A percentile compares a stretch with the other conserved stretches of the same genome.
phyloP scores from a whole-genome alignment of 2,888 invertebrate genomes.

The Meteorus cinctellus region DNA sequence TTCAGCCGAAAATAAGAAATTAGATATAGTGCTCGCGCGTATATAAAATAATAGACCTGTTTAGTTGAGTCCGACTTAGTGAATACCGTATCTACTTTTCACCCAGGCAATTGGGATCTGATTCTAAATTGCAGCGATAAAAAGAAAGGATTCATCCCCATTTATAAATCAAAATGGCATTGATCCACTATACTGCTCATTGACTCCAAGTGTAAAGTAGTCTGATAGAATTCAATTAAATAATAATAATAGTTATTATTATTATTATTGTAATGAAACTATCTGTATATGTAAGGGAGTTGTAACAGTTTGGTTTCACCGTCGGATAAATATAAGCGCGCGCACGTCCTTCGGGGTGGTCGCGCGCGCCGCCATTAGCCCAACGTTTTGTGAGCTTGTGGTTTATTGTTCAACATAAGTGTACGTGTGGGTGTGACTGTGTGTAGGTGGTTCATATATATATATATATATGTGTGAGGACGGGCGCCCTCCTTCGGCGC shows the following conservation, averaged over 20 bases:
- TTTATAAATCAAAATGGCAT: too few relatives aligned
- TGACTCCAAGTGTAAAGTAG: too few relatives aligned
- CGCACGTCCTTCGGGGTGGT: slow-evolving; percentile 47
- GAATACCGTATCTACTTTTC: too few relatives aligned
- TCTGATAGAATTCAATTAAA: not conserved
- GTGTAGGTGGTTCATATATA: slow-evolving; percentile 8
- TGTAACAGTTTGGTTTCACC: not conserved
- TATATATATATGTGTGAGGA: not conserved
- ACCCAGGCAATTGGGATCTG: too few relatives aligned
- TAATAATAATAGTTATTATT: not conserved
- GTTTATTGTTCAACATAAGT: slow-evolving; percentile 12
- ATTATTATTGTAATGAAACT: not conserved
- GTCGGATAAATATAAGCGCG: slow-evolving; percentile 29
- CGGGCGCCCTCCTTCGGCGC: slow-evolving; percentile 63
- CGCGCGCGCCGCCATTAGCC: slow-evolving; percentile 16
- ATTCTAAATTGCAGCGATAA: too few relatives aligned
- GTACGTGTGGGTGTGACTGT: not conserved
- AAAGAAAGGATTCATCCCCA: too few relatives aligned
- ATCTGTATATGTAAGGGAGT: not conserved
- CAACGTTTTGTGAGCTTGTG: slow-evolving; percentile 19
- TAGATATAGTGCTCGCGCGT: too few relatives aligned
- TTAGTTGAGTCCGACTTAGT: too few relatives aligned
- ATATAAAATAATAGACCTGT: too few relatives aligned
- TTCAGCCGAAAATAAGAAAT: too few relatives aligned
- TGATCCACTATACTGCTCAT: too few relatives aligned